Evolutionary conservation across 2,797 vertebrate genomes (phyloP), one percentile per base, ranked within the genome.

Genomic region (Diceros bicornis): DNA sequence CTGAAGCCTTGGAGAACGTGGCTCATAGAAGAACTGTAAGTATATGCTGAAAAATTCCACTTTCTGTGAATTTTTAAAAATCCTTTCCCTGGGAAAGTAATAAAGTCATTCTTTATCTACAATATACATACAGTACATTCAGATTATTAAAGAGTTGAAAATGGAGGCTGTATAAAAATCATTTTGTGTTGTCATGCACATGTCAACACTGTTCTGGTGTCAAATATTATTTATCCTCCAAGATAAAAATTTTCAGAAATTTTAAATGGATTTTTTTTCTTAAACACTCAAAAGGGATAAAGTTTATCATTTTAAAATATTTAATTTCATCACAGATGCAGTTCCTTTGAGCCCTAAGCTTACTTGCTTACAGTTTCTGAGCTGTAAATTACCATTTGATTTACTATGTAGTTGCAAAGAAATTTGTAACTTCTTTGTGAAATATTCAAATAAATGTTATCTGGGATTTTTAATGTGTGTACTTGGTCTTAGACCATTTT

Each of bases 361-460:
- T 96, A 98, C 98, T 64, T 81, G 97, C 97, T 98, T 97, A 98
- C 94, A 97, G 97, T 98, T 98, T 97, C 98, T 97, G 97, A 98
- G 98, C 97, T 98, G 97, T 98, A 99, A 98, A 98, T 98, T 98
- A 98, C 98, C 91, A 20, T 98, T 98, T 98, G 97, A 98, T 98
- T 98, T 98, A 97, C 97, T 98, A 98, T 20, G 95, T 98, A 96
- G 98, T 98, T 98, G 97, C 97, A 98, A 97, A 98, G 94, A 98
- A 98, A 98, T 97, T 97, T 99, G 98, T 98, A 98, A 98, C 98
- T 98, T 99, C 97, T 98, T 98, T 99, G 98, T 98, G 98, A 98
- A 98, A 98, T 97, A 98, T 97, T 98, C 95, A 96, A 98, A 98
- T 98, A 98, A 99, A 99, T 94, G 97, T 98, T 98, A 96, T 97